A percentile compares a stretch with the other conserved stretches of the same genome.
Evolutionary conservation across 2,113 vertebrate genomes (phyloP).

Genomic region (Mormyrus iriodes): DNA sequence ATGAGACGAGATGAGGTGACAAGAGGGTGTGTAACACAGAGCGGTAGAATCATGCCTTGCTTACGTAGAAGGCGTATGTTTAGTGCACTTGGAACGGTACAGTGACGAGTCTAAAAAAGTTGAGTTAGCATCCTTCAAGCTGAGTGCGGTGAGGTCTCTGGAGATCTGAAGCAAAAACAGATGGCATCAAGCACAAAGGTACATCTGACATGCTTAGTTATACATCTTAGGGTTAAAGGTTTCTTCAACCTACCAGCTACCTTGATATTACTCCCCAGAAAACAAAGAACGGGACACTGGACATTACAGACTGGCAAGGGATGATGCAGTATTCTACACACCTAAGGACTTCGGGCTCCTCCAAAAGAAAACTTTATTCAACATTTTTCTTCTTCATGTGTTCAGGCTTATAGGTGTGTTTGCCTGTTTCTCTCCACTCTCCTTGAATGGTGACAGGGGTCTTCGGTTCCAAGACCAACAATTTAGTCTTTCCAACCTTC

Average conservation of each 20-base stretch:
- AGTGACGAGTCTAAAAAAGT: background rate
- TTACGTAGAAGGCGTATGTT: background rate
- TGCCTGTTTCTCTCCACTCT: too few species aligned
- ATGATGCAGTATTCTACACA: background rate
- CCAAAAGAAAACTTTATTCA: background rate
- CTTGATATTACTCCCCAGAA: background rate
- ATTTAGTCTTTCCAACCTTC: background rate
- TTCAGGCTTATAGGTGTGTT: background rate
- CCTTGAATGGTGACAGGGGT: background rate
- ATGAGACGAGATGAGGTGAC: too few species aligned
- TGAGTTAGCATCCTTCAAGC: background rate
- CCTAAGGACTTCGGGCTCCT: background rate
- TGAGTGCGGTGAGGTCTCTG: background rate
- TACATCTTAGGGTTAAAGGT: background rate
- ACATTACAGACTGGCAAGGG: background rate
- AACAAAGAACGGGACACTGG: background rate
- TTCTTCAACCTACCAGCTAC: background rate
- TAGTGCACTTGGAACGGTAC: background rate
- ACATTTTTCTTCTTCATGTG: background rate
- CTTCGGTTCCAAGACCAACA: background rate
- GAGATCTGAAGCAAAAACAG: background rate
- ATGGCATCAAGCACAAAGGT: background rate
- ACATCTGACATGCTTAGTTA: background rate
- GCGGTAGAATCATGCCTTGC: background rate
- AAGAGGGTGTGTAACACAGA: background rate